These are phyloP conservation scores for Nerophis lumbriciformis DNA, from an alignment of 2,113 vertebrate genomes.

Conservation along the genomic window DNA sequence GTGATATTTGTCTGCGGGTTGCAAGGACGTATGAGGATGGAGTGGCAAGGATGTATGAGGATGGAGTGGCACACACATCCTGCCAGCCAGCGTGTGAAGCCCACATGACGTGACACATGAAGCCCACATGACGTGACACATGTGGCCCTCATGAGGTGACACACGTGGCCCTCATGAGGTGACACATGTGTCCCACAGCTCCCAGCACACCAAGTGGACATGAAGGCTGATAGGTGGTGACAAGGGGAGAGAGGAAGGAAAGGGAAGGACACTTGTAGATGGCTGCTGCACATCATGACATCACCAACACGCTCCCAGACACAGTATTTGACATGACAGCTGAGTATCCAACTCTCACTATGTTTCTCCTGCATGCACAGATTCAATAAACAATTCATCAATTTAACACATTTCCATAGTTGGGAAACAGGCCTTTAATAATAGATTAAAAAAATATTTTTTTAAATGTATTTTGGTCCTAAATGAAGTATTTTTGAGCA, in stretches of 20 bases:
- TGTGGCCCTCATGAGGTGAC: conserved; percentile 57
- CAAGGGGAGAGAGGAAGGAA: conserved; percentile 60
- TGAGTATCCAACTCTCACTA: conserved; percentile 14
- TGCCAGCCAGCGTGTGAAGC: conserved; percentile 9
- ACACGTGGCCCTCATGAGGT: conserved; percentile 56
- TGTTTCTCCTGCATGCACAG: conserved; percentile 8
- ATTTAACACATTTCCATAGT: background rate
- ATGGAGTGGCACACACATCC: no score
- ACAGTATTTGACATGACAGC: conserved; percentile 27
- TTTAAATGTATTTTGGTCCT: no score
- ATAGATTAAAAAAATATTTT: no score
- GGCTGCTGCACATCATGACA: conserved; percentile 49
- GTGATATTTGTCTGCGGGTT: no score
- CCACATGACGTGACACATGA: conserved; percentile 39
- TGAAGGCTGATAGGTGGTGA: conserved; percentile 61
- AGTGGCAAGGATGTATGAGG: no score
- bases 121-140: conserved; percentile 49
- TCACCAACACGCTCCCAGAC: conserved; percentile 29
- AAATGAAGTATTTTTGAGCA: no score
- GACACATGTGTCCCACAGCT: conserved; percentile 63
- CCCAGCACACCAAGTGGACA: conserved; percentile 47
- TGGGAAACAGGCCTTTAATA: background rate
- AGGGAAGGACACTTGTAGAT: conserved; percentile 61
- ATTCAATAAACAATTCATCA: no score
- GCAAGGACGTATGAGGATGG: no score